Evolutionary conservation across 2,888 invertebrate genomes (phyloP).

Genomic region (Diaprepes abbreviatus): DNA sequence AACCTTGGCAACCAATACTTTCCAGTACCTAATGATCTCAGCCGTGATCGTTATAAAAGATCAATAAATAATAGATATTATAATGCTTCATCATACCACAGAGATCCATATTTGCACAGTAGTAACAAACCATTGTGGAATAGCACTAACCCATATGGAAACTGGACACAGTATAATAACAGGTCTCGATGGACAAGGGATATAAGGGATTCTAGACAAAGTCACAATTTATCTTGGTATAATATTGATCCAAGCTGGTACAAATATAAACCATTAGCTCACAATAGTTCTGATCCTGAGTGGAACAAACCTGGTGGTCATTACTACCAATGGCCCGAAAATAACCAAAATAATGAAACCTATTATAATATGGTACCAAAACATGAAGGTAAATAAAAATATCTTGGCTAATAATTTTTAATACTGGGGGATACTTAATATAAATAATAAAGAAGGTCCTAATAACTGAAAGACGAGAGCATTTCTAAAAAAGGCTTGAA

Average conservation of each 20-base stretch:
- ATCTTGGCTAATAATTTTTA: no score
- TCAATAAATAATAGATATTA: neutral
- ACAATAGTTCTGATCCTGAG: neutral
- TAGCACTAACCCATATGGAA: no score
- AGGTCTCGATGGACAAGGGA: neutral
- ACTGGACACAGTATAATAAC: no score
- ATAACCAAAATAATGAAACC: neutral
- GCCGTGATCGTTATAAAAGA: neutral
- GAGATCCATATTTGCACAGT: no score
- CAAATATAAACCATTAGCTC: neutral
- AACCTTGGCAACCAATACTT: neutral
- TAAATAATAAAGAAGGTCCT: no score
- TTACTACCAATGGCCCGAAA: neutral
- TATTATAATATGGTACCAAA: neutral
- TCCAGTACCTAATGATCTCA: constrained; percentile 1
- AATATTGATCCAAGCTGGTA: neutral
- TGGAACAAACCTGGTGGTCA: neutral
- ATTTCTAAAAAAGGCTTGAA: no score
- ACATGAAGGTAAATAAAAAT: no score
- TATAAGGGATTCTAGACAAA: neutral
- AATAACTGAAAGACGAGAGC: no score
- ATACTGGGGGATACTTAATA: no score
- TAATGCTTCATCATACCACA: no score
- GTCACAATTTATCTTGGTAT: neutral
- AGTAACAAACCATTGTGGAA: no score